phyloP scores from a whole-genome alignment of 2,888 invertebrate genomes.

The Dichetophora obliterata region DNA sequence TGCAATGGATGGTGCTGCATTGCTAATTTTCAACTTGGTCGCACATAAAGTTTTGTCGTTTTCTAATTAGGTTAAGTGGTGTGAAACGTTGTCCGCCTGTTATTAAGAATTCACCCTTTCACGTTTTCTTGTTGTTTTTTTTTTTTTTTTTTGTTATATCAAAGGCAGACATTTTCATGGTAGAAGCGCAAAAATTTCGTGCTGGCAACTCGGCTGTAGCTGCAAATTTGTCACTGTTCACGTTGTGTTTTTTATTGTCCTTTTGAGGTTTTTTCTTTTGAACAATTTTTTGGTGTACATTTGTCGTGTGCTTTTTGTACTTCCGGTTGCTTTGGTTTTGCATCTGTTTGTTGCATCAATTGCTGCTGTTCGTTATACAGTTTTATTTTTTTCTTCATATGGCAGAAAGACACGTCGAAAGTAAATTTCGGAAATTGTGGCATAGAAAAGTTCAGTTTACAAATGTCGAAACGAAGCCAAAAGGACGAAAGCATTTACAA shows the following conservation, averaged over 20 bases:
- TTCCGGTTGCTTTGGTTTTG: slow-evolving; percentile 18
- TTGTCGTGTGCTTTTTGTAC: neutral
- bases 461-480: too few species aligned
- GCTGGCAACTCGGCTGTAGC: slow-evolving; percentile 10
- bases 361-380: neutral
- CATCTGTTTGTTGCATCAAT: slow-evolving; percentile 17
- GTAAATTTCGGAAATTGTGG: neutral
- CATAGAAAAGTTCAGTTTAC: too few species aligned
- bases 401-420: neutral
- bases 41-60: slow-evolving; percentile 25
- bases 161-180: neutral
- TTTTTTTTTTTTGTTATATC: neutral
- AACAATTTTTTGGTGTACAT: neutral
- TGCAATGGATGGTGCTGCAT: slow-evolving; percentile 4
- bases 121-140: neutral
- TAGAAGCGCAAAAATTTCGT: neutral
- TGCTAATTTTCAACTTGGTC: slow-evolving; percentile 29
- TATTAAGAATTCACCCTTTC: neutral
- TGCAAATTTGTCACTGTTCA: slow-evolving; percentile 21
- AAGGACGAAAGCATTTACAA: too few species aligned
- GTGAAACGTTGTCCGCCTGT: neutral
- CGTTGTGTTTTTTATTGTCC: neutral
- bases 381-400: neutral
- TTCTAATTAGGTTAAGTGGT: slow-evolving; percentile 33
- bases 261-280: neutral